Percentiles rank a stretch among this genome's conserved stretches.
Evolutionary conservation across 2,113 vertebrate species (phyloP).

Genomic region (Tympanuchus pallidicinctus): DNA sequence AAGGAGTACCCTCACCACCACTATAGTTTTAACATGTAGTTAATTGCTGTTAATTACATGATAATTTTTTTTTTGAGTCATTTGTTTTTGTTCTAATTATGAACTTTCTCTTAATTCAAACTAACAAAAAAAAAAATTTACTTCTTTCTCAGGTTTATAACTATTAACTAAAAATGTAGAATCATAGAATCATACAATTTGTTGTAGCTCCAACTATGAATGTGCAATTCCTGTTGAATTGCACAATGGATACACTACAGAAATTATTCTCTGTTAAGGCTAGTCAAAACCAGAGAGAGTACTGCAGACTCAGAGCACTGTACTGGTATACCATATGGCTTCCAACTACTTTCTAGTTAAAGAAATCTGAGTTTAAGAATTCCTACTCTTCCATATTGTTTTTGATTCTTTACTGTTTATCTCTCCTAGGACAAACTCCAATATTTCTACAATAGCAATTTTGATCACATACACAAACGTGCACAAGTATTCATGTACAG

Average conservation of each 20-base stretch:
- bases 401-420: not conserved
- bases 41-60: not conserved
- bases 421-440: not conserved
- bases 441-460: not conserved
- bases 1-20: not conserved
- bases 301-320: not conserved
- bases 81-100: not conserved
- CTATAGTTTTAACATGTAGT: not conserved
- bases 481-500: rapidly evolving
- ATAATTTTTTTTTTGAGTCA: not conserved
- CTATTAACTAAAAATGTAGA: not conserved
- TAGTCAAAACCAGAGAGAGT: not conserved
- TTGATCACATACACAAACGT: not conserved
- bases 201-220: not conserved
- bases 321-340: not conserved
- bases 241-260: not conserved
- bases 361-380: not conserved
- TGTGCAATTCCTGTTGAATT: not conserved
- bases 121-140: rapidly evolving
- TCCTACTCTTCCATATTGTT: not conserved
- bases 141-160: not conserved
- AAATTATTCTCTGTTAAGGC: rapidly evolving
- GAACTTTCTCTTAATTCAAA: not conserved
- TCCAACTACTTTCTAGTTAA: not conserved
- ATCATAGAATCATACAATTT: no score